Base-by-base conservation (phyloP, 2,113 vertebrate genomes). In the Nesospiza acunhae region DNA sequence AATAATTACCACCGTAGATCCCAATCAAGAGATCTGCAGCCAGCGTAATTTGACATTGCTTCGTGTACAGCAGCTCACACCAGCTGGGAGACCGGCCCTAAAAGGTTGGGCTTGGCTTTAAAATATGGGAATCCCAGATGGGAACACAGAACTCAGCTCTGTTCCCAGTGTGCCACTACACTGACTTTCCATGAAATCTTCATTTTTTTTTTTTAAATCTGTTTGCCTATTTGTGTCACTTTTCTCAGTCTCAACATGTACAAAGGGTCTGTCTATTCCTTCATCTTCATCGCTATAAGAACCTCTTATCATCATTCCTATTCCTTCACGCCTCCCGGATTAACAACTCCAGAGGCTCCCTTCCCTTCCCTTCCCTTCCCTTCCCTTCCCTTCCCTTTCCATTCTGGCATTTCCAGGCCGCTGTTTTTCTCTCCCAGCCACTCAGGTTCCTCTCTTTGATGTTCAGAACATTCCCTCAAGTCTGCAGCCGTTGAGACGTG, bases 1-100 rank as follows among this genome's bases (percentile, higher is more conserved):
- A 92, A 78, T 93, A 93, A 93, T 96, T 78, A 49, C 72, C 42
- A 3, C 37, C 30, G 47, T 62, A 83, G 87, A 82, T 90, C 85
- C 69, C 31, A 55, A 76, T 68, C 95, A 91, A 17, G 89, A 33
- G 69, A 73, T 75, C 50, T 59, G 49, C 75, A 53, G 56, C 10
- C 7, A 41, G 47, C 37, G 17, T 26, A 47, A 84, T 90, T 2
- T 35, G 67, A 49, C 28, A 9, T 8, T 21, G 74, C 69, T 53
- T 22, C 8, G 1, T 7, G 41, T 12, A 3, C 24, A 20, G 6
- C 55, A 47, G 59, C 52, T 75, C 41, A 6, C 2, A 11, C 8
- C 74, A 53, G 67, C 33, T 60, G 60, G 4, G 13, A 28, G 44
- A 9, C 30, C 0, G 3, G 31, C 31, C 72, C 67, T 27, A 8